Evolutionary conservation across 2,888 invertebrate species (phyloP).

Genomic region (Athalia rosae): DNA sequence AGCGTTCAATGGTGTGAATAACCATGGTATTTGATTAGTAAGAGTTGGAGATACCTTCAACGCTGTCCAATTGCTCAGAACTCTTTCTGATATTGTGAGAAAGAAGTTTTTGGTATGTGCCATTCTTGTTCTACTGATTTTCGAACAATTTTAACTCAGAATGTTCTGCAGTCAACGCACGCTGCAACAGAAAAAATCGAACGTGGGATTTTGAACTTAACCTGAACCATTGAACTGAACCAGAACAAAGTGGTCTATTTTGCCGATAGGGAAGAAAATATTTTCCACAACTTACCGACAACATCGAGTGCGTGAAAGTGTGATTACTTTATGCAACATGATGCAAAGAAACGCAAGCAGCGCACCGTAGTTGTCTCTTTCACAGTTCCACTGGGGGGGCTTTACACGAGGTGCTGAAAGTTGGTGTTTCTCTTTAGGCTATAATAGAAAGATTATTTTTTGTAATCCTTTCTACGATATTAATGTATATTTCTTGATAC

Average conservation of each 20-base stretch:
- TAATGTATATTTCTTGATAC: conserved; percentile 26
- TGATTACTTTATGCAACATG: neutral
- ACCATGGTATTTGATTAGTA: neutral
- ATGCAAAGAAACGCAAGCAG: neutral
- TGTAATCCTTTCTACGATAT: neutral
- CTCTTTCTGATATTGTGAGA: conserved; percentile 60
- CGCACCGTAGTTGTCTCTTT: neutral
- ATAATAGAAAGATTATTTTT: neutral
- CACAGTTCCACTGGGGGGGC: conserved; percentile 23
- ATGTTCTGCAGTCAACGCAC: too few relatives aligned
- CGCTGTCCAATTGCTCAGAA: conserved; percentile 71
- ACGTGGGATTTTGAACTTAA: too few relatives aligned
- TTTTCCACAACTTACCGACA: neutral
- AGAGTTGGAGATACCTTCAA: conserved; percentile 55
- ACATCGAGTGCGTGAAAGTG: conserved; percentile 1
- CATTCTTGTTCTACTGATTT: conserved; percentile 51
- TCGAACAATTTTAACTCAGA: neutral
- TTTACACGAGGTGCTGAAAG: conserved; percentile 37
- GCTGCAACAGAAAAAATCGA: too few relatives aligned
- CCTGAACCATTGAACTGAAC: too few relatives aligned
- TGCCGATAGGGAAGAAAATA: too few relatives aligned
- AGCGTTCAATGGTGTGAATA: neutral
- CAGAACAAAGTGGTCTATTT: too few relatives aligned
- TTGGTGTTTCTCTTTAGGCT: conserved; percentile 20
- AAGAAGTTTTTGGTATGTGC: conserved; percentile 58